Percentiles rank a stretch among this genome's conserved stretches.
phyloP scores from a whole-genome alignment of 2,888 invertebrate genomes.

The Thymelicus acteon region DNA sequence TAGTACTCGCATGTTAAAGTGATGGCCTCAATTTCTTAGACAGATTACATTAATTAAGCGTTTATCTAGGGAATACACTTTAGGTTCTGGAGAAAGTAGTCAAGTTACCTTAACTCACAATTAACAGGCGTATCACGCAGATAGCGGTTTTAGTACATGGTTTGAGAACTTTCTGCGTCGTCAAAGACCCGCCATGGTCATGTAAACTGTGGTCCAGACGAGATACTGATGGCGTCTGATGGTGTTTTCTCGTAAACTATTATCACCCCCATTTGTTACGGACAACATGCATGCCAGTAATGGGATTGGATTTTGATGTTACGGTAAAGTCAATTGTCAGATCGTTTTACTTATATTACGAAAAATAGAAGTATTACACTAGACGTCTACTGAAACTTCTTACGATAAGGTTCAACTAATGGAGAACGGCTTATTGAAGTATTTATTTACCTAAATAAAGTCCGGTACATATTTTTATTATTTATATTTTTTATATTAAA shows the following conservation, averaged over 20 bases:
- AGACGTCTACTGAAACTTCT: no score
- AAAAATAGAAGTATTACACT: no score
- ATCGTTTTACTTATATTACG: no score
- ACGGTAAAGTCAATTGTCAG: no score
- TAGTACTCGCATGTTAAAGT: background rate
- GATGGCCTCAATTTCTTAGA: background rate
- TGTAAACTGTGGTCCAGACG: slow-evolving; percentile 8
- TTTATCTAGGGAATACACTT: slow-evolving; percentile 27
- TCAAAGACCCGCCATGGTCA: slow-evolving; percentile 1
- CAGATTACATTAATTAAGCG: slow-evolving; percentile 27
- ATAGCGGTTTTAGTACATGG: slow-evolving; percentile 34
- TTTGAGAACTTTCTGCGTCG: slow-evolving; percentile 27
- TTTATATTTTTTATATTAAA: no score
- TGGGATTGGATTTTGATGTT: no score
- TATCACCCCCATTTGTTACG: slow-evolving; percentile 14
- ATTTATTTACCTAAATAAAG: no score
- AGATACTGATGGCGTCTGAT: slow-evolving; percentile 7
- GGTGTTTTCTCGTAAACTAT: slow-evolving; percentile 12
- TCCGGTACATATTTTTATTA: no score
- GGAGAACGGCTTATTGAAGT: no score
- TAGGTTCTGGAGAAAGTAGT: slow-evolving; percentile 28
- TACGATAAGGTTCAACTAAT: no score
- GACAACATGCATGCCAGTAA: background rate
- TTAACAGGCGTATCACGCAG: slow-evolving; percentile 33
- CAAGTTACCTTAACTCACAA: slow-evolving; percentile 28